Evolutionary conservation across 2,113 vertebrate species (phyloP), one percentile per base, ranked within the genome.

Genomic region (Alethe diademata): DNA sequence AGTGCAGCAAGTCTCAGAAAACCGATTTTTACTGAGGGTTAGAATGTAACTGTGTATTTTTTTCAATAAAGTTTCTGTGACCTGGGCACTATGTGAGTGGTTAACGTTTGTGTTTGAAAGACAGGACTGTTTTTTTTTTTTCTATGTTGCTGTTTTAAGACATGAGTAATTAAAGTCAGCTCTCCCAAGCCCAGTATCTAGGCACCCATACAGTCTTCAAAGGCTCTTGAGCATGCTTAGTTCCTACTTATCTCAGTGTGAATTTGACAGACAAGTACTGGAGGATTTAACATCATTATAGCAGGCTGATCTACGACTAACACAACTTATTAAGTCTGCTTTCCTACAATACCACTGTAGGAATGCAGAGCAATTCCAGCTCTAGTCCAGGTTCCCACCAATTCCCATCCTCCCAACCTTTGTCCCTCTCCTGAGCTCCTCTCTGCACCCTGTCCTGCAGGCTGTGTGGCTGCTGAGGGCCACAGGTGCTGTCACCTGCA

Each of bases 221-320:
- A 95, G 88, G 31, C 43, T 29, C 38, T 71, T 43, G 40, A 86
- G 14, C 51, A 47, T 48, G 16, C 33, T 90, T 86, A 60, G 47
- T 16, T 88, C 72, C 47, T 86, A 56, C 53, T 90, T 75, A 91
- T 62, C 78, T 86, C 71, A 51, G 90, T 56, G 56, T 94, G 75
- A 93, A 74, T 86, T 90, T 86, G 82, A 96, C 78, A 92, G 82
- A 76, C 56, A 76, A 61, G 42, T n/a, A 61, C 66, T 85, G 60
- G 20, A 85, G 74, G 87, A 92, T 88, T 96, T 78, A 74, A 94
- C 64, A 76, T 90, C 12, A 36, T 78, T 92, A 47, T 43, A 78
- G 89, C 28, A 2, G 6, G 50, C 76, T 80, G 64, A 51, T 84
- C 64, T 74, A 36, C 74, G 71, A 71, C 60, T 51, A 80, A 60